Evolutionary conservation across 2,113 vertebrate genomes (phyloP), one percentile per base, ranked within the genome.

Genomic region (Zosterops borbonicus): DNA sequence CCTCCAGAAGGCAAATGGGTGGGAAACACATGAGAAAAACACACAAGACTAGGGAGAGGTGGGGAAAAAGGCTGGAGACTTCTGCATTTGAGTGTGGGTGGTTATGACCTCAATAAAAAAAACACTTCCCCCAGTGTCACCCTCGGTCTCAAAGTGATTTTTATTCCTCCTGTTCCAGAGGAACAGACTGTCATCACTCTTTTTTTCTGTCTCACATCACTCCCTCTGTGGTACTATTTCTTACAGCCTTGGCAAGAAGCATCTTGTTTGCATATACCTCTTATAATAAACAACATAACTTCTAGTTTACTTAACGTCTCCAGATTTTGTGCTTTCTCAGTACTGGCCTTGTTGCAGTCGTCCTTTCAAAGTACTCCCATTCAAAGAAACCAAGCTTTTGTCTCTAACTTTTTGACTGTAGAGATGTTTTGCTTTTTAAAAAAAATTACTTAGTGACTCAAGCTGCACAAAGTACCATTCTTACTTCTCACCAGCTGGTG

Each of bases 401-500:
- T 75, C n/a, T 83, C 17, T 62, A 80, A 88, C 31, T 95, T 89
- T 79, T 71, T 95, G 28, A 64, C 56, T 92, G 76, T 42, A 60
- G 9, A 42, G 33, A 95, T 52, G 49, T 22, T 56, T 35, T 39
- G 8, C 28, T 29, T 28, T 67, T 29, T 35, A 13, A 3, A 46
- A 62, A 5, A 53, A 67, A 58, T 89, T 68, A 64, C 28, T 91
- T 74, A 73, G 78, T 96, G 90, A 95, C 90, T 96, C 94, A 96
- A 92, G 53, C 71, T 86, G 56, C 59, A 90, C 71, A 76, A 86
- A 95, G 90, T 70, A 93, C 28, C 73, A 60, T 96, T 95, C 71
- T 71, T 90, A 64, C 68, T 90, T 96, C 92, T 94, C 62, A 64
- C 90, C 88, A 96, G 94, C 93, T 95, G 94, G 90, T 92, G 83